Conservation (phyloP, 2,113 vertebrate species). For the Cyanocitta stelleri region DNA sequence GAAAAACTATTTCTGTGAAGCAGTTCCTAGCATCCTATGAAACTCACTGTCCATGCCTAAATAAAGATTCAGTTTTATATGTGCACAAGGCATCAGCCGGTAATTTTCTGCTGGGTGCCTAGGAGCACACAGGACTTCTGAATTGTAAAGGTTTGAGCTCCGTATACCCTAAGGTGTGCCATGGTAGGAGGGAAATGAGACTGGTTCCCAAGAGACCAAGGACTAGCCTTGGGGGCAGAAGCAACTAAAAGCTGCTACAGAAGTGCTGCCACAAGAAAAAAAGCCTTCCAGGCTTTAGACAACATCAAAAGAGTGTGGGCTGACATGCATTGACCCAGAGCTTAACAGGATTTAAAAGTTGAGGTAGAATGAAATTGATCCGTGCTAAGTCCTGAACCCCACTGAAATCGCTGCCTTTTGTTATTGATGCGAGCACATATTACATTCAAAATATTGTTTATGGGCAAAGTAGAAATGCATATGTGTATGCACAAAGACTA, state of each 20-base stretch:
- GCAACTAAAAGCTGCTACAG: background rate
- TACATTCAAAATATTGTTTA: background rate
- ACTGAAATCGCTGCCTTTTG: background rate
- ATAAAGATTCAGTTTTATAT: background rate
- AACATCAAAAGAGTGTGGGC: background rate
- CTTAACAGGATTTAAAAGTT: background rate
- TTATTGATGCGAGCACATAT: background rate
- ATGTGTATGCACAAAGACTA: background rate
- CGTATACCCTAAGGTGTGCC: background rate
- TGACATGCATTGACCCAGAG: background rate
- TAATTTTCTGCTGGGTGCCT: background rate
- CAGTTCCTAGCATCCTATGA: background rate
- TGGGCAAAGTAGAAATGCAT: background rate
- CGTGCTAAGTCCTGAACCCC: background rate
- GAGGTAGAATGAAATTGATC: background rate
- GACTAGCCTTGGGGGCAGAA: background rate
- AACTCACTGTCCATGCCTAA: background rate
- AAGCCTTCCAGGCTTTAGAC: background rate
- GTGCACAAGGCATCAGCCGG: background rate
- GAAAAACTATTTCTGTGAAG: background rate
- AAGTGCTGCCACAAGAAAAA: background rate
- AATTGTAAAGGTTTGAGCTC: background rate
- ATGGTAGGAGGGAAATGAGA: background rate
- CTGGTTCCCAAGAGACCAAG: background rate
- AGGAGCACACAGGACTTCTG: background rate